Percentiles rank a stretch among this genome's conserved stretches.
Conservation (phyloP, 2,888 invertebrate species). For the Diplazon laetatorius region DNA sequence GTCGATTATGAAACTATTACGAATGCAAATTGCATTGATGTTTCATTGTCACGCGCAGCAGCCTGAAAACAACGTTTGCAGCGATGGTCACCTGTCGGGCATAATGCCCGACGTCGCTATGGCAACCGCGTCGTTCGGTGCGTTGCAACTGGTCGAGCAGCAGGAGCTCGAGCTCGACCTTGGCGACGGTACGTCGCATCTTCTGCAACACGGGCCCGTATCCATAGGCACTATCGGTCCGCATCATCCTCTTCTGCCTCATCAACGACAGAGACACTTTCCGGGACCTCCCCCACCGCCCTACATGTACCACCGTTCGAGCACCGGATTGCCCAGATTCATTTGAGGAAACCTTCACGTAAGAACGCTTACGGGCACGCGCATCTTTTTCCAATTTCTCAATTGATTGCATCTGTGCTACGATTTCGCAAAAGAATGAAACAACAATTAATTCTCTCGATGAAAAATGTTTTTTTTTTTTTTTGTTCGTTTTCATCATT, state of each 20-base stretch:
- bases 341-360: slow-evolving; percentile 71
- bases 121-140: slow-evolving; percentile 91
- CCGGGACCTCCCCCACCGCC: slow-evolving; percentile 77
- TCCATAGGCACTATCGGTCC: slow-evolving; percentile 75
- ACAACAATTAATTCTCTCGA: not conserved
- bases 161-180: slow-evolving; percentile 91
- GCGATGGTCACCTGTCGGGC: slow-evolving; percentile 89
- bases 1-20: no score
- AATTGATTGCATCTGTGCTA: slow-evolving; percentile 4
- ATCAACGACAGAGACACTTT: slow-evolving; percentile 79
- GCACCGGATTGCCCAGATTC: slow-evolving; percentile 80
- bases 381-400: not conserved
- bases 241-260: slow-evolving; percentile 77
- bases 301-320: slow-evolving; percentile 79
- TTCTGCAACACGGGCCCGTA: slow-evolving; percentile 80
- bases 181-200: slow-evolving; percentile 92
- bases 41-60: no score
- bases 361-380: slow-evolving; percentile 24
- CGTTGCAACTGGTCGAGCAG: slow-evolving; percentile 86
- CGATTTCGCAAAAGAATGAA: not conserved
- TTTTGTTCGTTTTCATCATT: no score
- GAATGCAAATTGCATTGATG: no score
- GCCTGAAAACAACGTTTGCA: slow-evolving; percentile 85
- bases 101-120: slow-evolving; percentile 97
- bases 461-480: no score